Percentiles rank a stretch among this genome's conserved stretches.
Evolutionary conservation across 1,140 invertebrate species (phyloP).

Genomic region (Neocloeon triangulifer): DNA sequence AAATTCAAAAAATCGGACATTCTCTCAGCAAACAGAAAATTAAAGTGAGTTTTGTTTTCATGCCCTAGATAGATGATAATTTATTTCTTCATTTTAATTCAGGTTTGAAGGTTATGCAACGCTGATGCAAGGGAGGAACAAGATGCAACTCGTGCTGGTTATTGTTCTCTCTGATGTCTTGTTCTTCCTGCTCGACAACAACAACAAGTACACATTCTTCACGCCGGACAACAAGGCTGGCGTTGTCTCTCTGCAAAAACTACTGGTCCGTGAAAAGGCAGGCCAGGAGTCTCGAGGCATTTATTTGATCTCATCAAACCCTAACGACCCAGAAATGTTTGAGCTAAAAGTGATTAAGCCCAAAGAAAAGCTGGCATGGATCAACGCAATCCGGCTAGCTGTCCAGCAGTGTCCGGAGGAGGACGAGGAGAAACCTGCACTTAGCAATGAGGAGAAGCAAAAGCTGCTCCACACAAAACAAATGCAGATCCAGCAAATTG

Average conservation of each 20-base stretch:
- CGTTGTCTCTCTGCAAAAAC: slow-evolving; percentile 71
- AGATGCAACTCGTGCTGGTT: slow-evolving; percentile 61
- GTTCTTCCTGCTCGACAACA: slow-evolving; percentile 74
- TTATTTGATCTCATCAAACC: slow-evolving; percentile 71
- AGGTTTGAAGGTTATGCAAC: slow-evolving; percentile 67
- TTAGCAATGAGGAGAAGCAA: slow-evolving; percentile 48
- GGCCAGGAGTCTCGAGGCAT: slow-evolving; percentile 69
- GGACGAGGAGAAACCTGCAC: slow-evolving; percentile 21
- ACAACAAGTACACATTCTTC: slow-evolving; percentile 56
- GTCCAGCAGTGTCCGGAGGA: slow-evolving; percentile 44
- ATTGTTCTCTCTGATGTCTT: slow-evolving; percentile 78
- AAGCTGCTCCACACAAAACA: slow-evolving; percentile 43
- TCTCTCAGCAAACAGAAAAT: slow-evolving; percentile 50
- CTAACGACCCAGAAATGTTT: slow-evolving; percentile 82
- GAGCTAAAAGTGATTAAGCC: slow-evolving; percentile 74
- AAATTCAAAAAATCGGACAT: slow-evolving; percentile 94
- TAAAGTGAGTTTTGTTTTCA: slow-evolving; percentile 28
- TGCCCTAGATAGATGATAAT: no score
- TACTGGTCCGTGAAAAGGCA: slow-evolving; percentile 79
- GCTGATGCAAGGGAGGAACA: slow-evolving; percentile 60
- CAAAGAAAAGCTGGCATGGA: slow-evolving; percentile 74
- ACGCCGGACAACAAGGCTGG: slow-evolving; percentile 76
- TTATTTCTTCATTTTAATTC: slow-evolving; percentile 6
- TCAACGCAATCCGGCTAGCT: slow-evolving; percentile 50
- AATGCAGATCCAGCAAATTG: slow-evolving; percentile 41